phyloP scores from a whole-genome alignment of 2,797 vertebrate species.

The Eleutherodactylus coqui region DNA sequence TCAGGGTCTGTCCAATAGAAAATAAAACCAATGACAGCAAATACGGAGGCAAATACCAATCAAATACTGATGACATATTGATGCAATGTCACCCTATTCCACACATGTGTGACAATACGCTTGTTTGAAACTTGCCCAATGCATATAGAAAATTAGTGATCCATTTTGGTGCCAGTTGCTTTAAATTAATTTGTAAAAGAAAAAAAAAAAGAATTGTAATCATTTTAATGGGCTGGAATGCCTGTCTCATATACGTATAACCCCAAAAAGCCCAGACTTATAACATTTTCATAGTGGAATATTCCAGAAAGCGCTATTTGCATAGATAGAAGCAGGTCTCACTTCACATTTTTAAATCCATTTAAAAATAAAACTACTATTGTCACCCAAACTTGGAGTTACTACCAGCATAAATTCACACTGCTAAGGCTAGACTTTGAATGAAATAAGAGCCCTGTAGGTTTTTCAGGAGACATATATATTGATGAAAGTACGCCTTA shows the following conservation, averaged over 20 bases:
- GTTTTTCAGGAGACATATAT: constrained; percentile 62
- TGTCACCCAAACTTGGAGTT: constrained; percentile 48
- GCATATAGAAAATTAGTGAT: background rate
- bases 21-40: too few relatives aligned
- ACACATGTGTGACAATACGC: too few relatives aligned
- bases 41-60: too few relatives aligned
- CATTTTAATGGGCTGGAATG: background rate
- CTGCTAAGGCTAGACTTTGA: constrained; percentile 52
- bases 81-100: too few relatives aligned
- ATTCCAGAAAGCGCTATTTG: background rate
- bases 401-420: constrained; percentile 58
- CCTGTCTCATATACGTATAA: background rate
- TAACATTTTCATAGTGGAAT: background rate
- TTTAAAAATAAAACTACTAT: constrained; percentile 50
- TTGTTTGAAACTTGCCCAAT: too few relatives aligned
- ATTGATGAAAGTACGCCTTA: constrained; percentile 62
- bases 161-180: background rate
- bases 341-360: constrained; percentile 41
- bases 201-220: background rate
- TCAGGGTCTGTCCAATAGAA: too few relatives aligned
- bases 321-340: background rate
- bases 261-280: too few relatives aligned
- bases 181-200: too few relatives aligned
- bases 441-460: constrained; percentile 61
- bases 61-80: too few relatives aligned